Conservation (phyloP, 2,113 vertebrate species). For the Buteo buteo region DNA sequence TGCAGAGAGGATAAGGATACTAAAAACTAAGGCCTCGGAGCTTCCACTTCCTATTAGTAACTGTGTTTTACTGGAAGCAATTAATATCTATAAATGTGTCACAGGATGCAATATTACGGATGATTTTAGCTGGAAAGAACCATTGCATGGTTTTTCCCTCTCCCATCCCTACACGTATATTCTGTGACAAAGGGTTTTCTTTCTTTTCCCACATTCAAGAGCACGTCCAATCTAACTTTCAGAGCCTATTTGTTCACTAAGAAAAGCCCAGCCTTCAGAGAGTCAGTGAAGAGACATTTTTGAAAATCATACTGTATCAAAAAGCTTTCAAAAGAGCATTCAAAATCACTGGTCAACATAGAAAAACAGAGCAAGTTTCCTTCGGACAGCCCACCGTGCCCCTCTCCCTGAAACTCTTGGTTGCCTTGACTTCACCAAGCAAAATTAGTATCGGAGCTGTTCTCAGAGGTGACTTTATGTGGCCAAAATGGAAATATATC, state of each 20-base stretch:
- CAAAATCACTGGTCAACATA: neutral
- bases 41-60: slow-evolving; percentile 41
- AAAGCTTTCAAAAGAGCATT: neutral
- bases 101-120: neutral
- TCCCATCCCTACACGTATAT: neutral
- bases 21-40: neutral
- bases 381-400: neutral
- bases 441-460: neutral
- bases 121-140: neutral
- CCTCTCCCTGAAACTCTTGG: neutral
- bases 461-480: neutral
- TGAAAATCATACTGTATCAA: neutral
- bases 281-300: neutral
- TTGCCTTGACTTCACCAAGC: neutral
- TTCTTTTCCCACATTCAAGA: neutral
- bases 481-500: neutral
- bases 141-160: neutral
- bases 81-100: neutral
- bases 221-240: neutral
- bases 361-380: neutral
- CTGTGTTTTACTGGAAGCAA: slow-evolving; percentile 15
- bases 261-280: neutral
- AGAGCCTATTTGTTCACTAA: neutral
- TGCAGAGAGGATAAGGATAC: neutral
- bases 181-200: neutral